These are phyloP conservation scores for Anguilla japonica DNA, from an alignment of 2,113 vertebrate genomes.

Conservation along the genomic window DNA sequence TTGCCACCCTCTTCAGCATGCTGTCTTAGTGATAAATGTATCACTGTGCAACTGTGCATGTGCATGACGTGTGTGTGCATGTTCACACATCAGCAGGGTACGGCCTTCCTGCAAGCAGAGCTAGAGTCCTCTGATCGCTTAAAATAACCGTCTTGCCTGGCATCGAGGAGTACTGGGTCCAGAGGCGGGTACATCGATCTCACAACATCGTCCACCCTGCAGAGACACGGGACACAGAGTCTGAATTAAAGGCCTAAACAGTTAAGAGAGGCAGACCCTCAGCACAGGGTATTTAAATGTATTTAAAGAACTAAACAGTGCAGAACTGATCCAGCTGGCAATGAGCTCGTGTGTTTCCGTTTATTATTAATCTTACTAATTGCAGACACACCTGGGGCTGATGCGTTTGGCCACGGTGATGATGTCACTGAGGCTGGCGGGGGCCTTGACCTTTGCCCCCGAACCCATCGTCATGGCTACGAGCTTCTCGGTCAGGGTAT, in stretches of 20 bases:
- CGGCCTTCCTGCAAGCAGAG: neutral
- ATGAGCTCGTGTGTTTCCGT: too few species aligned
- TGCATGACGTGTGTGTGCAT: neutral
- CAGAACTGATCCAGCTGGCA: too few species aligned
- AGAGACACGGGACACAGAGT: neutral
- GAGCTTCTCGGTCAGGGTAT: slow-evolving; percentile 92
- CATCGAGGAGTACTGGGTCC: slow-evolving; percentile 92
- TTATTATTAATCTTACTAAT: neutral
- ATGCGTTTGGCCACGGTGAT: slow-evolving; percentile 94
- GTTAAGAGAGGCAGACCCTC: neutral
- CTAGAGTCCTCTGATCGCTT: neutral
- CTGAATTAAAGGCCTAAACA: neutral
- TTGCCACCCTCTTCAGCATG: too few species aligned
- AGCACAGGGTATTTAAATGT: too few species aligned
- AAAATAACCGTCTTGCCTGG: slow-evolving; percentile 70
- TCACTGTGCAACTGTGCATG: neutral
- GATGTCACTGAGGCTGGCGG: slow-evolving; percentile 88
- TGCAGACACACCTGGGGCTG: slow-evolving; percentile 82
- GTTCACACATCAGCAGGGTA: neutral
- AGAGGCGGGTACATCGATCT: slow-evolving; percentile 92
- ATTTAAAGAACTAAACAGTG: too few species aligned
- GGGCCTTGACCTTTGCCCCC: slow-evolving; percentile 87
- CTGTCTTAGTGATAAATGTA: neutral
- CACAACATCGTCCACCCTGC: slow-evolving; percentile 92
- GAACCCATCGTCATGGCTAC: slow-evolving; percentile 98